Base-by-base conservation (phyloP, 2,888 invertebrate species). In the Cepaea hortensis region DNA sequence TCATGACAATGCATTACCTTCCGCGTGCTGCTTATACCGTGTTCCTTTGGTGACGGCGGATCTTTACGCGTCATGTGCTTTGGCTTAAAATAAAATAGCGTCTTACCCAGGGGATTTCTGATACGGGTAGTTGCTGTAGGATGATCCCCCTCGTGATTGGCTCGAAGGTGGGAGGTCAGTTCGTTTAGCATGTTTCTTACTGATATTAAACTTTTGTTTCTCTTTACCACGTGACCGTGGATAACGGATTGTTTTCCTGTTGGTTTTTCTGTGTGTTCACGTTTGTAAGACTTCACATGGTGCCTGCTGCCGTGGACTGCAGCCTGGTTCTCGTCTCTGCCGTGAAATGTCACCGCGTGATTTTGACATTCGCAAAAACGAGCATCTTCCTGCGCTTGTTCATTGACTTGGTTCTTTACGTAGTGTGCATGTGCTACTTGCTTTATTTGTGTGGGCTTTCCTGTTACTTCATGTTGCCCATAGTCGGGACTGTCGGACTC, bases 181-280 rank as follows among this genome's bases (percentile, higher is more conserved):
- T 84, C 76, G 48, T 76, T 55, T 15, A 84, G 50, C 84, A 84
- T 84, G 5, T 84, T 61, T 23, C 77, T 48, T 4, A 84, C 48
- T 20, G 84, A 84, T 5, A 84, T 84, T 18, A 84, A n/a, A 77
- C 84, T 84, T 76, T 77, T 84, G 5, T 46, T 76, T 62, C 65
- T 76, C 23, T 84, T 84, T 7, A 84, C 83, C 5, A n/a, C 11
- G 18, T 84, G 83, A 1, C 65, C 65, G 20, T 35, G 48, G 46
- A 68, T 18, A 11, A 68, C 11, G 11, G 18, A 18, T n/a, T 5
- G 11, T n/a, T 72, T 81, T 23, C 9, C 23, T 9, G 13, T 23
- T 7, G 72, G 20, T n/a, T 72, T 68, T 11, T 81, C 50, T n/a
- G n/a, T 50, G 6, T 20, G 35, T 46, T 68, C 7, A 2, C 15